Evolutionary conservation across 2,888 invertebrate species (phyloP), one percentile per base, ranked within the genome.

Genomic region (Lochmaea crataegi): DNA sequence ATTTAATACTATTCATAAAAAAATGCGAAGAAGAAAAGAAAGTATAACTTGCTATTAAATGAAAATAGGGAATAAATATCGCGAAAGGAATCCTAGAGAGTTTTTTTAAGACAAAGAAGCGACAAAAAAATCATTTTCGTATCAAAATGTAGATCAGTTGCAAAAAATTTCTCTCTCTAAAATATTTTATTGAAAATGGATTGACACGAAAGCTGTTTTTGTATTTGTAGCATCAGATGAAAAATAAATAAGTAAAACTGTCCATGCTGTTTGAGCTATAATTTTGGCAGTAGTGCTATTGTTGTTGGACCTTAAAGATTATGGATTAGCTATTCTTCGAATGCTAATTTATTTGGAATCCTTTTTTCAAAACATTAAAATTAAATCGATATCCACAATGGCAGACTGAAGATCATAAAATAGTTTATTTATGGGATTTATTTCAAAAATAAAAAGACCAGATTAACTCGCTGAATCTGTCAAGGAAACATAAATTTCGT

Each of bases 401-500:
- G 10, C 60, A 32, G 60, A 32, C 32, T 16, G 18, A 60, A 32
- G n/a, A 60, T 60, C 38, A 16, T 60, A 60, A 60, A 60, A 38
- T 60, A 38, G 14, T 32, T 12, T n/a, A 38, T 60, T 60, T 32
- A 60, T 60, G 60, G 14, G n/a, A 60, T 38, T 60, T 14, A 60
- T 14, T 60, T 60, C 38, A 5, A n/a, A 60, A 60, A 60, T 60
- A 14, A 60, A 60, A 60, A 32, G 6, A 26, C 10, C 32, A 38
- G n/a, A 58, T 14, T 32, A 60, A 60, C 10, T n/a, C n/a, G n/a
- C n/a, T n/a, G 18, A 60, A 60, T 60, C 7, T 38, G 38, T 60
- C 60, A 38, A 60, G 60, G 60, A 60, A 60, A 60, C 60, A 60
- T 60, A 60, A 60, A 60, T 60, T 60, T 32, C 3, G 14, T 9